Conservation (phyloP, 2,888 invertebrate species). For the Eubasilissa splendida region DNA sequence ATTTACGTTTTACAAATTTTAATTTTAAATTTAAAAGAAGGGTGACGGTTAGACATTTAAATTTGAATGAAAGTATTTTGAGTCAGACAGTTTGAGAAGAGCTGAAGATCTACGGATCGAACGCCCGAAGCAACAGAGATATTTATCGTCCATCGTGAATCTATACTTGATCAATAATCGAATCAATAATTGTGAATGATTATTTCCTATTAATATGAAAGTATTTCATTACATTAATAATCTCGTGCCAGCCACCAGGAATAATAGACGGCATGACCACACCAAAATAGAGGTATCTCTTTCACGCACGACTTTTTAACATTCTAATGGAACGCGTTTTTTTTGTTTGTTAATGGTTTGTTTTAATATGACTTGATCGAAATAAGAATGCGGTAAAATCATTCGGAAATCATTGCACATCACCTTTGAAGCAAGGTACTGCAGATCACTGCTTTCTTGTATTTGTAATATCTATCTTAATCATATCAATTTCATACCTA, state of each 20-base stretch:
- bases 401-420: too few relatives aligned
- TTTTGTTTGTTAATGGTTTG: constrained; percentile 14
- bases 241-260: constrained; percentile 12
- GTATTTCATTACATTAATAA: constrained; percentile 28
- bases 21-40: too few relatives aligned
- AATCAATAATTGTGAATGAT: constrained; percentile 40
- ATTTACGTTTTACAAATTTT: too few relatives aligned
- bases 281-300: constrained; percentile 17
- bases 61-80: not conserved
- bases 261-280: constrained; percentile 20
- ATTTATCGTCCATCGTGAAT: constrained; percentile 39
- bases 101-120: not conserved
- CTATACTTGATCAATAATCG: constrained; percentile 37
- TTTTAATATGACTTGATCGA: not conserved
- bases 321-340: constrained; percentile 18
- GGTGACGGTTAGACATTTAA: too few relatives aligned
- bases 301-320: constrained; percentile 25
- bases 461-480: too few relatives aligned
- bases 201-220: constrained; percentile 39
- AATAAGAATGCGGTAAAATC: too few relatives aligned
- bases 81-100: not conserved
- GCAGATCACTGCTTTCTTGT: too few relatives aligned
- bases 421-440: too few relatives aligned
- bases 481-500: too few relatives aligned
- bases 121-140: constrained; percentile 21